Evolutionary conservation across 2,113 vertebrate species (phyloP).

Genomic region (Dasyornis broadbenti): DNA sequence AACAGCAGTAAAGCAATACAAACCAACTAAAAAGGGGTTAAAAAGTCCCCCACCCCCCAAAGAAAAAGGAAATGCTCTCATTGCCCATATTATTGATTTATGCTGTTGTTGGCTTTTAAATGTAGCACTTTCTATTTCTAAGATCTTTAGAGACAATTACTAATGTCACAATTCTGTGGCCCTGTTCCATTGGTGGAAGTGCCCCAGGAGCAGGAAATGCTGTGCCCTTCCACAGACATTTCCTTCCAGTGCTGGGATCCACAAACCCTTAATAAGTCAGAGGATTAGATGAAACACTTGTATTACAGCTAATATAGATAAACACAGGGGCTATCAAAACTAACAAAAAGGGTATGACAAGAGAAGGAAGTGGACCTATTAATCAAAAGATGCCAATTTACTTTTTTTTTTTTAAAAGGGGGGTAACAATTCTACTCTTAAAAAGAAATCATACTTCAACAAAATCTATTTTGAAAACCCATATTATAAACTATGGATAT

Average conservation of each 20-base stretch:
- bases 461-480: background rate
- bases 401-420: background rate
- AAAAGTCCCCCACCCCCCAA: background rate
- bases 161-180: background rate
- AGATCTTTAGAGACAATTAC: background rate
- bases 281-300: background rate
- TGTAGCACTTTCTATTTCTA: slow-evolving; percentile 11
- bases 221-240: slow-evolving; percentile 35
- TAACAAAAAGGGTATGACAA: background rate
- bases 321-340: background rate
- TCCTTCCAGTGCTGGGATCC: slow-evolving; percentile 13
- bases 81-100: slow-evolving; percentile 22
- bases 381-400: background rate
- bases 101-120: background rate
- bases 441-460: background rate
- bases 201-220: slow-evolving; percentile 35
- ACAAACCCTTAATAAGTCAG: background rate
- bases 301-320: background rate
- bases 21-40: background rate
- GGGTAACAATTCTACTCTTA: background rate
- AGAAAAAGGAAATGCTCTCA: background rate
- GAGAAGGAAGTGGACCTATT: background rate
- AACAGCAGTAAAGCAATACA: background rate
- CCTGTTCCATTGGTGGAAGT: slow-evolving; percentile 38
- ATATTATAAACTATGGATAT: background rate